These are phyloP conservation scores for Calyptomena viridis DNA, from an alignment of 2,113 vertebrate genomes.

Conservation along the genomic window DNA sequence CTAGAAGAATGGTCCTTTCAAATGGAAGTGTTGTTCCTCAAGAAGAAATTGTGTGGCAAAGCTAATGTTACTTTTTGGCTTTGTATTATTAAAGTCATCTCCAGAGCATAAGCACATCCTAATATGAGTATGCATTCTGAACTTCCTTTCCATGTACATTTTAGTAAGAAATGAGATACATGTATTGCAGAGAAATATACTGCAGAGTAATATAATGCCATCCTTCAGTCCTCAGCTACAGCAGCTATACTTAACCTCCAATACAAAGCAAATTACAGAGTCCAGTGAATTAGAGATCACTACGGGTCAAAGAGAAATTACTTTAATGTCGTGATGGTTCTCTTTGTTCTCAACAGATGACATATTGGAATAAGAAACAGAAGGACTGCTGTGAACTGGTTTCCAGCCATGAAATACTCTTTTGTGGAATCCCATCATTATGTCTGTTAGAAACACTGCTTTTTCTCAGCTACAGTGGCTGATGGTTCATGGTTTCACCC, in stretches of 20 bases:
- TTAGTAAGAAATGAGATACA: background rate
- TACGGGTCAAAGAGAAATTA: slow-evolving; percentile 30
- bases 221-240: background rate
- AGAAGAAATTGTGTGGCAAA: background rate
- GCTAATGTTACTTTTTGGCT: background rate
- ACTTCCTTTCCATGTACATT: background rate
- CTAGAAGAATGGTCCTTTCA: background rate
- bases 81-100: background rate
- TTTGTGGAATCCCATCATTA: background rate
- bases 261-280: slow-evolving; percentile 19
- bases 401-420: background rate
- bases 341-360: slow-evolving; percentile 30
- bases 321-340: slow-evolving; percentile 25
- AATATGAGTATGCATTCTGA: background rate
- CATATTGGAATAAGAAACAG: slow-evolving; percentile 2
- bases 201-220: background rate
- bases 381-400: slow-evolving; percentile 1
- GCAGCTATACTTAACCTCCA: background rate
- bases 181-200: background rate
- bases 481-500: background rate
- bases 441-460: background rate
- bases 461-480: background rate
- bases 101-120: background rate
- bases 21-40: background rate
- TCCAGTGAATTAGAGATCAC: slow-evolving; percentile 31